phyloP scores from a whole-genome alignment of 2,888 invertebrate genomes.

The Sipha maydis region DNA sequence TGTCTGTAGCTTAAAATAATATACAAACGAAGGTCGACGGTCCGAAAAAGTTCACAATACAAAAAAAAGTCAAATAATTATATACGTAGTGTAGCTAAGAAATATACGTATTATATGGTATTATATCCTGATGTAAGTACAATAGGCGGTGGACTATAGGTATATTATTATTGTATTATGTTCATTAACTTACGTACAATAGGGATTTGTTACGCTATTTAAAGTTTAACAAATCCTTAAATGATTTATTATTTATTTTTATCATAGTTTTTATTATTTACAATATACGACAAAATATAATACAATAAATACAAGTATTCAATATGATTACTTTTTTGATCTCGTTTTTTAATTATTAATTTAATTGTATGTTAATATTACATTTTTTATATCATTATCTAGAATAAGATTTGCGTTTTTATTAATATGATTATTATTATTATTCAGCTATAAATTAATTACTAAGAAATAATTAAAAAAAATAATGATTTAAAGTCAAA shows the following conservation, averaged over 20 bases:
- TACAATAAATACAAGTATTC: too few species aligned
- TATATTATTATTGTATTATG: not conserved
- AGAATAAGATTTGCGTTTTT: too few species aligned
- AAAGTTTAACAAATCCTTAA: conserved; percentile 7
- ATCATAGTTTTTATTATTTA: not conserved
- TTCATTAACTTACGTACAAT: not conserved
- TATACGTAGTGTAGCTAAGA: not conserved
- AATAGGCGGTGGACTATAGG: not conserved
- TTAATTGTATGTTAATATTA: not conserved
- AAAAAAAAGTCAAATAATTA: not conserved
- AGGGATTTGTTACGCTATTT: conserved; percentile 4
- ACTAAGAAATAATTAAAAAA: too few species aligned
- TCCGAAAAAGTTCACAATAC: not conserved
- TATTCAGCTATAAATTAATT: too few species aligned
- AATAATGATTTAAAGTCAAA: too few species aligned
- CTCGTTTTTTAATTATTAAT: not conserved
- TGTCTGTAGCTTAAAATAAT: not conserved
- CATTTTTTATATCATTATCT: too few species aligned
- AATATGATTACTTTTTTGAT: not conserved
- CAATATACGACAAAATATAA: not conserved
- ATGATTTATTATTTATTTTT: conserved; percentile 3
- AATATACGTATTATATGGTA: not conserved
- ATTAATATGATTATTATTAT: too few species aligned
- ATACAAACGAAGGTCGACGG: not conserved
- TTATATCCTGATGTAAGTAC: not conserved